Conservation (phyloP, 2,113 vertebrate species). For the Tor tambroides region DNA sequence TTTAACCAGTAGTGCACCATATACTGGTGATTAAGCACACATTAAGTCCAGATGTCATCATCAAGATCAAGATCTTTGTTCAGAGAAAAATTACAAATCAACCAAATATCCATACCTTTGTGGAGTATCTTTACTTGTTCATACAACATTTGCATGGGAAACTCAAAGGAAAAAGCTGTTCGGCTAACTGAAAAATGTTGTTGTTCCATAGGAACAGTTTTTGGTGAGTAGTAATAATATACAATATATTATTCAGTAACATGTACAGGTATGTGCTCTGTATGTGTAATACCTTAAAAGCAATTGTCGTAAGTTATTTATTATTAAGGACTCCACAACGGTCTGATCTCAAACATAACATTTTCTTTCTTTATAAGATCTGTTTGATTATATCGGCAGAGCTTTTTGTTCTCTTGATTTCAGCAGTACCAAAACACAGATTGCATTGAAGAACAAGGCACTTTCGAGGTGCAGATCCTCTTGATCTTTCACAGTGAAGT, state of each 20-base stretch:
- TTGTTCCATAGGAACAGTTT: slow-evolving; percentile 18
- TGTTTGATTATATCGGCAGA: neutral
- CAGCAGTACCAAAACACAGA: neutral
- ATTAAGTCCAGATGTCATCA: neutral
- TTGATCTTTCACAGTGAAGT: neutral
- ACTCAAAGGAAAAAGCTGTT: neutral
- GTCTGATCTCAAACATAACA: neutral
- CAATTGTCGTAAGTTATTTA: neutral
- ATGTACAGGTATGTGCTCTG: neutral
- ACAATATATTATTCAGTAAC: slow-evolving; percentile 4
- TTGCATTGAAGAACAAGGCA: neutral
- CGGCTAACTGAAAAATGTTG: neutral
- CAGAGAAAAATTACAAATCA: neutral
- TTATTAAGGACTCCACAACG: no score
- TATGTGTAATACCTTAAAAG: neutral
- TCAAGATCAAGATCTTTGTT: neutral
- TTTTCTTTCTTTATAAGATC: neutral
- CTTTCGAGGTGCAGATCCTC: neutral
- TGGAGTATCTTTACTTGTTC: neutral
- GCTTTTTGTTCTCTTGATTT: neutral
- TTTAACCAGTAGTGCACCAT: neutral
- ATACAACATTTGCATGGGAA: neutral
- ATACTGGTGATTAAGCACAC: neutral
- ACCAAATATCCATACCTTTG: neutral
- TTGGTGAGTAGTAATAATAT: slow-evolving; percentile 7